Base-by-base conservation (phyloP, 1,140 invertebrate species). In the Apis dorsata region DNA sequence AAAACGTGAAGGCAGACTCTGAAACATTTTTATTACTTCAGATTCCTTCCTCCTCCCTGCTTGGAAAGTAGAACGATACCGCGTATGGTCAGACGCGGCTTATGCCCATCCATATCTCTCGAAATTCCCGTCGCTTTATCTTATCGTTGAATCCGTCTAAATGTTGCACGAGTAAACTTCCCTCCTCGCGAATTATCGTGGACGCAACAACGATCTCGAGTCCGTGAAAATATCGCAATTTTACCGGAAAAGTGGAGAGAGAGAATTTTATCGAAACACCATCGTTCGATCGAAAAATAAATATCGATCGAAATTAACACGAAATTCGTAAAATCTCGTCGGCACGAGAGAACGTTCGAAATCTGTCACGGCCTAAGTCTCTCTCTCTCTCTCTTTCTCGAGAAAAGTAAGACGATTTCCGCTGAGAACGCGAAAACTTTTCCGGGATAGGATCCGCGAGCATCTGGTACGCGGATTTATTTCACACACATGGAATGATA, bases 381-480 rank as follows among this genome's bases (percentile, higher is more conserved):
- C 5, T 44, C 34, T 44, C 34, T 44, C 34, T 44, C 34, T 4
- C 34, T 34, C 3, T 28, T 21, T n/a, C 10, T 51, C 9, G n/a
- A 44, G 17, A 63, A 17, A 53, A 24, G 28, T 63, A 34, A 44
- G 34, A 44, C 34, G 34, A 51, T 51, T 80, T 44, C 51, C 59
- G 59, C 59, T 73, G 78, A 24, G 55, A 72, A 73, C 69, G 79
- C 17, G n/a, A 12, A 80, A 80, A 80, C 70, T 80, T 80, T 74
- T 8, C 19, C 21, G 7, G 59, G 13, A 74, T 44, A 19, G 19
- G 19, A 2, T 55, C 66, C 59, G 70, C 65, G n/a, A 13, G 44
- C 79, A 65, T 73, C 79, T 80, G 79, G 70, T n/a, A 73, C n/a
- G 21, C 79, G 15, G 79, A 80, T 80, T 80, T 80, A 80, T 80